Percentiles rank a stretch among this genome's conserved stretches.
phyloP scores from a whole-genome alignment of 2,888 invertebrate genomes.

The Punctoribates punctum region DNA sequence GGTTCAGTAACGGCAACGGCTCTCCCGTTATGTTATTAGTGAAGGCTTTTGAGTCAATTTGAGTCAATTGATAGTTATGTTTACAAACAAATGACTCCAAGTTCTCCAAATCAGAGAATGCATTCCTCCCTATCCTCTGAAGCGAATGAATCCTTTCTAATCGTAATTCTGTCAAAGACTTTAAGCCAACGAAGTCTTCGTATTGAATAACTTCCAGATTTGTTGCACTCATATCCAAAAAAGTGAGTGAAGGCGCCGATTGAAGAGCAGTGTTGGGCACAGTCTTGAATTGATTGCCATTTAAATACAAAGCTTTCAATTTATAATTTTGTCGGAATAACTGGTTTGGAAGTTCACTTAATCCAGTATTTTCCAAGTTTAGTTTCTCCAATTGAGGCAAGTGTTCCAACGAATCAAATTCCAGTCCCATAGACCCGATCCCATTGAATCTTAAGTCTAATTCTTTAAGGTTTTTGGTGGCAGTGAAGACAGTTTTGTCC shows the following conservation, averaged over 20 bases:
- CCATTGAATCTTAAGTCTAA: slow-evolving; percentile 14
- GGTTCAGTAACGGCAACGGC: background rate
- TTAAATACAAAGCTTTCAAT: slow-evolving; percentile 18
- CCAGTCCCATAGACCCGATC: background rate
- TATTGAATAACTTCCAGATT: slow-evolving; percentile 28
- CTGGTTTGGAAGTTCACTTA: slow-evolving; percentile 1
- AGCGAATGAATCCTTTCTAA: slow-evolving; percentile 15
- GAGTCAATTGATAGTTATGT: slow-evolving; percentile 29
- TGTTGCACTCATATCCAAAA: slow-evolving; percentile 39
- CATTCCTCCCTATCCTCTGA: slow-evolving; percentile 7
- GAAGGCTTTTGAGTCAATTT: slow-evolving; percentile 35
- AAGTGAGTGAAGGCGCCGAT: slow-evolving; percentile 9
- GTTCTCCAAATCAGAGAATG: slow-evolving; percentile 13
- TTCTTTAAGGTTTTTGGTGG: slow-evolving; percentile 69
- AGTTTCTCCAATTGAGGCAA: slow-evolving; percentile 14
- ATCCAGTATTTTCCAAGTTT: slow-evolving; percentile 17
- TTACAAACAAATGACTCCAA: slow-evolving; percentile 28
- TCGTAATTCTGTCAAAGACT: slow-evolving; percentile 32
- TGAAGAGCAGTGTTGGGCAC: slow-evolving; percentile 38
- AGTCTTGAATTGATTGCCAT: slow-evolving; percentile 5
- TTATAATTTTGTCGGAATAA: slow-evolving; percentile 2
- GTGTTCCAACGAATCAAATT: background rate
- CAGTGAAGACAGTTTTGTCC: slow-evolving; percentile 79
- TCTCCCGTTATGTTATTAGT: slow-evolving; percentile 28
- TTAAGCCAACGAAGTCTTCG: slow-evolving; percentile 29